These are phyloP conservation scores for Istiophorus platypterus DNA, from an alignment of 2,113 vertebrate species.

Conservation along the genomic window DNA sequence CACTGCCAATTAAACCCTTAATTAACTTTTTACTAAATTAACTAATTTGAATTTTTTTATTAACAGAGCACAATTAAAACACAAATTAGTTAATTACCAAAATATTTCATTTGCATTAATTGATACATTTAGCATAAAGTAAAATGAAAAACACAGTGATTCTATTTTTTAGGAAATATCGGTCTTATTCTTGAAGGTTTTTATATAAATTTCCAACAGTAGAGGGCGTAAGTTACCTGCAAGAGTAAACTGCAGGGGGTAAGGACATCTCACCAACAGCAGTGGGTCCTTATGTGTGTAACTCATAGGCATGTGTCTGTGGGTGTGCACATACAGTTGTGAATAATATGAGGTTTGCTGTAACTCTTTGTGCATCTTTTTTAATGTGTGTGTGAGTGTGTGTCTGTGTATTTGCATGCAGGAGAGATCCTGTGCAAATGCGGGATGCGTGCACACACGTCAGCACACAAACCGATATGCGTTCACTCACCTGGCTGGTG, in stretches of 20 bases:
- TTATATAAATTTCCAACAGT: constrained; percentile 33
- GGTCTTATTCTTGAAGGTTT: neutral
- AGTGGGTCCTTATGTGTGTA: neutral
- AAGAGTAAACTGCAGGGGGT: neutral
- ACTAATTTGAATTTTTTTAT: neutral
- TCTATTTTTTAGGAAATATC: neutral
- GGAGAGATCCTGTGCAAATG: neutral
- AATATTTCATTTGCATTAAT: constrained; percentile 35
- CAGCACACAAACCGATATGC: too few species aligned
- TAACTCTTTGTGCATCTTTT: neutral
- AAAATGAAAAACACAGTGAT: constrained; percentile 17
- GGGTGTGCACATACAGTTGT: constrained; percentile 7
- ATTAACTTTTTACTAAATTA: constrained; percentile 37
- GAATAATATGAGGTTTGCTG: neutral
- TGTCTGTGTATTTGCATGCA: neutral
- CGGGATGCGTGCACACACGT: neutral
- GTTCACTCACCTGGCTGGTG: constrained; percentile 90
- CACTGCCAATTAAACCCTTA: neutral
- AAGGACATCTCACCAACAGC: neutral
- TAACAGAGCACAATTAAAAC: constrained; percentile 13
- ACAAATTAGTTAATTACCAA: constrained; percentile 36
- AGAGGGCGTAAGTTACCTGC: constrained; percentile 63
- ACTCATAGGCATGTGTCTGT: neutral
- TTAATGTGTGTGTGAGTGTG: neutral
- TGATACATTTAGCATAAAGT: constrained; percentile 29